phyloP scores from a whole-genome alignment of 2,113 vertebrate species.

The Osmerus mordax region DNA sequence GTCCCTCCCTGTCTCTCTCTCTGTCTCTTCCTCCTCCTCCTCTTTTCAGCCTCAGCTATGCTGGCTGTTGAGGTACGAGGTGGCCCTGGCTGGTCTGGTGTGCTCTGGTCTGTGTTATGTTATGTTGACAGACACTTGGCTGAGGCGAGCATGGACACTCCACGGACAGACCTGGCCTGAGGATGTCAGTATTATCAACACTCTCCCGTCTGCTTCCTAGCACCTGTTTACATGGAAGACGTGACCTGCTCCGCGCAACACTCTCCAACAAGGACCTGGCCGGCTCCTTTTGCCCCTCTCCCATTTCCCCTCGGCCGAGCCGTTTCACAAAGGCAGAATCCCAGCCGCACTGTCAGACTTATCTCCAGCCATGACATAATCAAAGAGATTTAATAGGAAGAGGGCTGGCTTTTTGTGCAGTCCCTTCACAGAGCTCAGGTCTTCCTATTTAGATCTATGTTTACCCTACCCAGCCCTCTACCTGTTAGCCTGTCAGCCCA shows the following conservation, averaged over 20 bases:
- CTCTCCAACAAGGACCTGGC: too few species aligned
- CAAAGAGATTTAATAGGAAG: too few species aligned
- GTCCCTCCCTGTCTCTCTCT: not conserved
- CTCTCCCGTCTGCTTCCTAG: not conserved
- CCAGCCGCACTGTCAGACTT: too few species aligned
- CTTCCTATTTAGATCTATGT: too few species aligned
- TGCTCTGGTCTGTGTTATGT: not conserved
- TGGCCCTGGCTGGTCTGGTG: not conserved
- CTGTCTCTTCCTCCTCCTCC: not conserved
- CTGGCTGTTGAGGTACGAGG: not conserved
- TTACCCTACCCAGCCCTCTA: not conserved
- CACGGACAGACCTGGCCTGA: not conserved
- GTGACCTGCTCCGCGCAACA: not conserved
- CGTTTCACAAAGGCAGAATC: too few species aligned
- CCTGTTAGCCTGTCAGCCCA: not conserved
- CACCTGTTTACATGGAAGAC: not conserved
- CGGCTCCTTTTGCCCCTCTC: too few species aligned
- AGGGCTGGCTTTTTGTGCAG: too few species aligned
- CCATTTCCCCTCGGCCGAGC: too few species aligned
- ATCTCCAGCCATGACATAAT: too few species aligned
- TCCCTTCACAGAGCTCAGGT: too few species aligned
- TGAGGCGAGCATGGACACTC: not conserved
- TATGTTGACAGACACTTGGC: constrained; percentile 6
- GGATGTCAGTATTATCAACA: too few species aligned
- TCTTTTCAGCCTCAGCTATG: not conserved